A percentile compares a stretch with the other conserved stretches of the same genome.
These are phyloP conservation scores for Lacerta bilineata DNA, from an alignment of 2,797 vertebrate genomes.

Conservation along the genomic window DNA sequence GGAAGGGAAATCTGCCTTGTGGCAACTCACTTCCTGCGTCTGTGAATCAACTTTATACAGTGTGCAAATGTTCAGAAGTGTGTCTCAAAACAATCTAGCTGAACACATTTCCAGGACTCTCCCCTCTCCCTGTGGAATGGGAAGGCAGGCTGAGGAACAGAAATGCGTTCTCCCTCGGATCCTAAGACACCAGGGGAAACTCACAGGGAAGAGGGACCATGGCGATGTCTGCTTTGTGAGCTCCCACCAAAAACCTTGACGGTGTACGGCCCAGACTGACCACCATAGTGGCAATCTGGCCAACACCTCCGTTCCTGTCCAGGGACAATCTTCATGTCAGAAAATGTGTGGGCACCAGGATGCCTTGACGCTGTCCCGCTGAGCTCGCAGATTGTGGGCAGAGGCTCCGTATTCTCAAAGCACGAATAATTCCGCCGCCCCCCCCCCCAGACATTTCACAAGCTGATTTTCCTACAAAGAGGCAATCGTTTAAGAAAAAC, in stretches of 20 bases:
- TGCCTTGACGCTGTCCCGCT: too few relatives aligned
- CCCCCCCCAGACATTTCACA: too few relatives aligned
- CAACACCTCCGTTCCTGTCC: not conserved
- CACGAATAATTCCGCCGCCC: too few relatives aligned
- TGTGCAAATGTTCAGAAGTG: not conserved
- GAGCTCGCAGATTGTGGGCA: too few relatives aligned
- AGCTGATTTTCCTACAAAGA: not conserved
- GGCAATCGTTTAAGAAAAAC: not conserved
- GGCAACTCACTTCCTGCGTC: not conserved
- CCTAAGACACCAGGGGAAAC: too few relatives aligned
- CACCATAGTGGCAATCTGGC: not conserved
- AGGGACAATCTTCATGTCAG: not conserved
- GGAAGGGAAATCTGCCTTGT: not conserved
- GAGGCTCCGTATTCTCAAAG: not conserved
- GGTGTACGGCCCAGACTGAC: not conserved
- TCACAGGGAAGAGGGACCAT: too few relatives aligned
- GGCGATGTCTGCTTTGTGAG: too few relatives aligned
- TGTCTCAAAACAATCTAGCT: not conserved
- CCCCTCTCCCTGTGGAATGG: not conserved
- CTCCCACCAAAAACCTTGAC: too few relatives aligned
- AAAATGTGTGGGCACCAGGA: not conserved
- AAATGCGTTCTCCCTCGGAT: not conserved
- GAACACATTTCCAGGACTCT: not conserved
- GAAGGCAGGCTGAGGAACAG: not conserved
- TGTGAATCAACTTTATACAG: not conserved